Percentiles rank a stretch among this genome's conserved stretches.
These are phyloP conservation scores for Lithobates sylvaticus DNA, from an alignment of 2,797 vertebrate genomes.

Conservation along the genomic window DNA sequence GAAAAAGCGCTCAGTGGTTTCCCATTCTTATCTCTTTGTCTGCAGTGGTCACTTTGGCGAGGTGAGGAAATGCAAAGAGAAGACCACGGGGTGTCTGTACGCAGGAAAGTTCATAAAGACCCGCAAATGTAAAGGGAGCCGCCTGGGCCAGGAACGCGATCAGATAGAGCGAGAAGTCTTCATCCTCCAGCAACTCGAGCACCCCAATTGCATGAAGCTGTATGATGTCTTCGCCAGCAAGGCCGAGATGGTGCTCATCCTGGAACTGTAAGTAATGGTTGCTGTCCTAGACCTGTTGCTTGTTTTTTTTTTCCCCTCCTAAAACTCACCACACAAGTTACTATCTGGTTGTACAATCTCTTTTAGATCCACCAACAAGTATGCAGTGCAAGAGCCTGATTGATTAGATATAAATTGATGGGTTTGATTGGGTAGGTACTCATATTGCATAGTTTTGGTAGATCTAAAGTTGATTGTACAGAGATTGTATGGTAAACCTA, in stretches of 20 bases:
- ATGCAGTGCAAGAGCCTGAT: too few relatives aligned
- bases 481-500: too few relatives aligned
- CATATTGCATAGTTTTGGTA: too few relatives aligned
- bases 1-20: too few relatives aligned
- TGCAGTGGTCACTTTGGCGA: constrained; percentile 81
- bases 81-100: constrained; percentile 69
- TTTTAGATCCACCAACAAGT: too few relatives aligned
- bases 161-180: constrained; percentile 79
- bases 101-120: constrained; percentile 81
- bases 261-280: constrained; percentile 83
- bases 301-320: too few relatives aligned
- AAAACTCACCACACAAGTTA: too few relatives aligned
- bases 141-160: constrained; percentile 72
- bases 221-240: constrained; percentile 81
- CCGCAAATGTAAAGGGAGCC: constrained; percentile 71
- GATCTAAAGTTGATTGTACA: too few relatives aligned
- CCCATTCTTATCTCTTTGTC: neutral
- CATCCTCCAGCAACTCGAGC: constrained; percentile 77
- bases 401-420: too few relatives aligned
- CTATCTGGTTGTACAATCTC: too few relatives aligned
- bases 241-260: constrained; percentile 80
- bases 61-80: constrained; percentile 76
- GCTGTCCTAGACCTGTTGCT: too few relatives aligned
- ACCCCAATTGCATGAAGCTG: constrained; percentile 79
- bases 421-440: too few relatives aligned